These are phyloP conservation scores for Metopolophium dirhodum DNA, from an alignment of 1,140 invertebrate species.

Conservation along the genomic window DNA sequence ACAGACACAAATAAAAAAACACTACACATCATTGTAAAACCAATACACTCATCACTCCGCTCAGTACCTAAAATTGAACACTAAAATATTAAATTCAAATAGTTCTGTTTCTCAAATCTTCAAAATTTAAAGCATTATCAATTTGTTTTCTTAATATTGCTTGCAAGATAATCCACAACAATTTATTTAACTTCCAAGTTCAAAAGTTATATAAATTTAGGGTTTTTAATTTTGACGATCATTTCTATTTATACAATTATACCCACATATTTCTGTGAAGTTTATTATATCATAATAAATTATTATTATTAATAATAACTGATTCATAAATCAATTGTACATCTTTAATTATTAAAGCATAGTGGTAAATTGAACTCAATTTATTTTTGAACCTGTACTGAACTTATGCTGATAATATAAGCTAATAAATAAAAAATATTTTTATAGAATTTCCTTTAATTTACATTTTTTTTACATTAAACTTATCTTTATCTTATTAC, in stretches of 20 bases:
- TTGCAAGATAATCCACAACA: background rate
- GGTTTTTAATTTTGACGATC: background rate
- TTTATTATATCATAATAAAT: background rate
- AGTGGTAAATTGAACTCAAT: slow-evolving; percentile 15
- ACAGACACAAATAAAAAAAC: too few relatives aligned
- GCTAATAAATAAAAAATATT: background rate
- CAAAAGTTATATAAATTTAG: background rate
- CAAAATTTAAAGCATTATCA: too few relatives aligned
- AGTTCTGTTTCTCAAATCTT: too few relatives aligned
- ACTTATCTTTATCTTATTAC: background rate
- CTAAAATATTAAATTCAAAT: too few relatives aligned
- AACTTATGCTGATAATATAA: background rate
- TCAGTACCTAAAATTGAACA: too few relatives aligned
- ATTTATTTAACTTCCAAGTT: background rate
- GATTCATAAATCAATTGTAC: background rate
- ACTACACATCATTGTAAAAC: too few relatives aligned
- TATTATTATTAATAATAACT: slow-evolving; percentile 4
- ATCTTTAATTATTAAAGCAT: background rate
- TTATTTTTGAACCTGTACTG: background rate
- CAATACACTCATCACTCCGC: too few relatives aligned
- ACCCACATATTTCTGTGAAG: background rate
- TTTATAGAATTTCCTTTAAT: background rate
- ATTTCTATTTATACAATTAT: background rate
- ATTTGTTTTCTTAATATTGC: background rate
- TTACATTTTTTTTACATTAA: background rate